Base-by-base conservation (phyloP, 2,113 vertebrate genomes). In the Leptobrachium ailaonicum region DNA sequence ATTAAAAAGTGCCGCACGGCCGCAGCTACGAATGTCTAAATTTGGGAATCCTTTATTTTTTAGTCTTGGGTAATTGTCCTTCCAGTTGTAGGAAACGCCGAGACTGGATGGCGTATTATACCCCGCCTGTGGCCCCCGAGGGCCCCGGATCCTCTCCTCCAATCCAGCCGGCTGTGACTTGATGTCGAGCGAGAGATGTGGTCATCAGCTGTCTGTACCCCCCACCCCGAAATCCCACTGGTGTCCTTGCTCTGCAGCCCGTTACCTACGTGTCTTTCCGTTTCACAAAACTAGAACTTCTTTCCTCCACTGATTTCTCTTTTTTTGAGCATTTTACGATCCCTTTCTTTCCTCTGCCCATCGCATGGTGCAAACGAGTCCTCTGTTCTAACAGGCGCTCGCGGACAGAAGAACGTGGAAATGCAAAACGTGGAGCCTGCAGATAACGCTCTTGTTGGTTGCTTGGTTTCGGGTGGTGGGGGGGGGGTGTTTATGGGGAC, bases 341-440 rank as follows among this genome's bases (percentile, higher is more conserved):
- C 71, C 64, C 73, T 71, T 66, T 75, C 12, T 75, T 69, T 60
- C 53, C 72, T 75, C 69, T 50, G 10, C 73, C 20, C 66, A 75
- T 20, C 32, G 79, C 79, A 81, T 81, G 79, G 72, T 75, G 67
- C 64, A 81, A 74, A 69, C 42, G 47, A 74, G 45, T 47, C 66
- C 63, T 81, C 71, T 60, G 41, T 67, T 80, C 79, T 81, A 81
- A 81, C 79, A 81, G 79, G 72, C 73, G 54, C 73, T 80, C 62
- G 32, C 6, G 71, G 42, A 47, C 72, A 62, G 79, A 81, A 75
- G 71, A 75, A 69, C 71, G 41, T 58, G 63, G 71, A 80, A 80
- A 60, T 67, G 63, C 63, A 58, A 68, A 44, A 32, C 8, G 14
- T 77, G 67, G 76, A 71, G 8, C 41, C 76, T 47, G 20, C 66